These are phyloP conservation scores for Indicator indicator DNA, from an alignment of 2,113 vertebrate species.

Conservation along the genomic window DNA sequence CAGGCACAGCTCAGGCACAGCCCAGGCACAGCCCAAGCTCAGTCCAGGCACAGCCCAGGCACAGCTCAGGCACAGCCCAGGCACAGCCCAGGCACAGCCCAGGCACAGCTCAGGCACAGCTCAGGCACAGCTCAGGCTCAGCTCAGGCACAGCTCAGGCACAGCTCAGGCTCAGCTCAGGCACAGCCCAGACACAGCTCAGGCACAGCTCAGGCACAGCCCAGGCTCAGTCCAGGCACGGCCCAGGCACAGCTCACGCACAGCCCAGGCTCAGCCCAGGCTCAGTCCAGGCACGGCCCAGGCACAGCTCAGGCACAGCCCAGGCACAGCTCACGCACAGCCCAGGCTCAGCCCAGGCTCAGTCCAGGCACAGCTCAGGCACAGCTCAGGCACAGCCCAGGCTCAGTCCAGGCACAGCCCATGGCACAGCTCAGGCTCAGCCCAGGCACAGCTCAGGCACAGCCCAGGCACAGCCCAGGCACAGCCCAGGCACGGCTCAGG, in stretches of 20 bases:
- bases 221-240: too few relatives aligned
- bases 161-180: fast-evolving
- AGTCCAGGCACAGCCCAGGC: background rate
- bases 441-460: background rate
- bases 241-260: too few relatives aligned
- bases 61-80: fast-evolving
- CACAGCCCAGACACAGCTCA: background rate
- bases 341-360: fast-evolving
- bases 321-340: background rate
- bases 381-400: background rate
- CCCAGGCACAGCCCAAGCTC: too few relatives aligned
- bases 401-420: fast-evolving
- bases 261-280: fast-evolving
- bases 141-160: background rate
- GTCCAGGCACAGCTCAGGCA: background rate
- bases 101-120: too few relatives aligned
- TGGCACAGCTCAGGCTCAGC: background rate
- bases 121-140: too few relatives aligned
- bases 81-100: background rate
- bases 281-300: too few relatives aligned
- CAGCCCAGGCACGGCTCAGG: too few relatives aligned
- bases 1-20: too few relatives aligned
- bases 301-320: too few relatives aligned
- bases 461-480: too few relatives aligned
- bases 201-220: too few relatives aligned